Evolutionary conservation across 1,140 invertebrate species (phyloP), one percentile per base, ranked within the genome.

Genomic region (Anastrepha obliqua): DNA sequence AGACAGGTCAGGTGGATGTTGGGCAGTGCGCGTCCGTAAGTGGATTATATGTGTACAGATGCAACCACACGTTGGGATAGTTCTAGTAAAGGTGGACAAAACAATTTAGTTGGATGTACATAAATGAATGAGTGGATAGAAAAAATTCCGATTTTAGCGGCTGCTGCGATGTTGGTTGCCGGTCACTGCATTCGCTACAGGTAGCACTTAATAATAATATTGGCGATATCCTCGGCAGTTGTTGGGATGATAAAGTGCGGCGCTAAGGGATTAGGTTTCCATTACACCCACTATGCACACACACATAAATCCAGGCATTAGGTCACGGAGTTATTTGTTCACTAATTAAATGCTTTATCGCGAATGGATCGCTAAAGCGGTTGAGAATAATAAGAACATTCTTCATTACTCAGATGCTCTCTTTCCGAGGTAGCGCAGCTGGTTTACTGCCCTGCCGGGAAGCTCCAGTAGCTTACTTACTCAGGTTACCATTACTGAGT

Each of bases 121-220:
- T 55, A 55, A 81, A 81, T 55, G 74, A 81, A 55, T 81, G 74
- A 81, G 47, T 11, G 74, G 1, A 55, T 29, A 20, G 44, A 81
- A 81, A 51, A 81, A 55, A 81, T 6, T 20, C 47, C 74, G 44
- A 9, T n/a, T 74, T 74, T 55, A 81, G 51, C 51, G 47, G 74
- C n/a, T 55, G 51, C 7, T 17, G 42, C n/a, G 74, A 55, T 55
- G 74, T 29, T 20, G 47, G 74, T 8, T 20, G n/a, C 44, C n/a
- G 47, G 20, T 17, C 39, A 55, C 6, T 42, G 74, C 51, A 51
- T 55, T 81, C 47, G 20, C 47, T 47, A 47, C 44, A 81, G 74
- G 74, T 81, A 81, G 74, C 74, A 81, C 47, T 81, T 81, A 81
- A 81, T 81, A 81, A 55, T 81, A 81, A 81, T 81, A 81, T 81